Conservation (phyloP, 2,888 invertebrate genomes). For the Agriotes lineatus region DNA sequence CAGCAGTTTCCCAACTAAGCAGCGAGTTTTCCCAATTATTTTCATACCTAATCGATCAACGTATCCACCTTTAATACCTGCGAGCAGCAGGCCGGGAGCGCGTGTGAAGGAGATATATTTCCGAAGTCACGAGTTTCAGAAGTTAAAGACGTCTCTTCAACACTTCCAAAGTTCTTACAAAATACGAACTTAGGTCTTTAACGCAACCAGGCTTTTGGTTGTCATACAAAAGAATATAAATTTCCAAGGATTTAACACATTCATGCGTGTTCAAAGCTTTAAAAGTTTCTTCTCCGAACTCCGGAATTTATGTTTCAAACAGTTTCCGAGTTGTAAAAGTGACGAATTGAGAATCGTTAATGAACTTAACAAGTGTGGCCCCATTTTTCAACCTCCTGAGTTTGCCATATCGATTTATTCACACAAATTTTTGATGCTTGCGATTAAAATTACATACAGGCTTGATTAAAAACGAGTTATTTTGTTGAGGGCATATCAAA, state of each 20-base stretch:
- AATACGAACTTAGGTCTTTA: constrained; percentile 42
- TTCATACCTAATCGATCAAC: not conserved
- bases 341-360: constrained; percentile 30
- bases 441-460: too few relatives aligned
- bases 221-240: constrained; percentile 46
- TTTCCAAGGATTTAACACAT: constrained; percentile 44
- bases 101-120: constrained; percentile 23
- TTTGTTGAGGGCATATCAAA: too few relatives aligned
- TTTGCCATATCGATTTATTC: too few relatives aligned
- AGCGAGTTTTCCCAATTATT: too few relatives aligned
- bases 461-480: too few relatives aligned
- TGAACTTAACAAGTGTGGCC: constrained; percentile 26
- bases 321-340: constrained; percentile 27
- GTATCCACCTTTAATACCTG: not conserved
- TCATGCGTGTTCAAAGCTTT: constrained; percentile 40
- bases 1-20: too few relatives aligned
- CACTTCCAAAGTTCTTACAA: constrained; percentile 42
- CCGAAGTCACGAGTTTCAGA: constrained; percentile 35
- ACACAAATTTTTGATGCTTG: too few relatives aligned
- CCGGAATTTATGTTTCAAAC: constrained; percentile 27
- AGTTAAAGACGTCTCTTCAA: constrained; percentile 45
- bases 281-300: constrained; percentile 28
- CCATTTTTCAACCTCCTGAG: not conserved
- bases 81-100: not conserved
- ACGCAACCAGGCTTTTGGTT: constrained; percentile 43